phyloP scores from a whole-genome alignment of 2,888 invertebrate genomes.

The Philopedon plagiatum region DNA sequence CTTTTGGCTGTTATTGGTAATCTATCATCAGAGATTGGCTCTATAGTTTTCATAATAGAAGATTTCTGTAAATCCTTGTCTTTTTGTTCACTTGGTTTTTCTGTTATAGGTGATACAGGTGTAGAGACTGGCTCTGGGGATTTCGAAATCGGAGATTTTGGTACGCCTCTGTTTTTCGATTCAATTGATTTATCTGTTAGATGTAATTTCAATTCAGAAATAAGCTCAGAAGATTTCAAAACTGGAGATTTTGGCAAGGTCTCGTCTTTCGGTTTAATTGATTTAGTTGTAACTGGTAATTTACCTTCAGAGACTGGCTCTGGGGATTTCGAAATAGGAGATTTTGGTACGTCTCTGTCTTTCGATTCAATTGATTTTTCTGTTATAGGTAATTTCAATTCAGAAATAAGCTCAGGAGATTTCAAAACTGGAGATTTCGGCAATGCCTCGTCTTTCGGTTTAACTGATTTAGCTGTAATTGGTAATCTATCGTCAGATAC shows the following conservation, averaged over 20 bases:
- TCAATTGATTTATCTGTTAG: neutral
- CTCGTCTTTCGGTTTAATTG: neutral
- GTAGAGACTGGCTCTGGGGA: neutral
- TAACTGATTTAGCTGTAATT: neutral
- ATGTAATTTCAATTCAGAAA: neutral
- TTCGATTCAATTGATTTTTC: neutral
- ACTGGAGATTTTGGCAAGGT: neutral
- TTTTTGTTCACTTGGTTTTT: neutral
- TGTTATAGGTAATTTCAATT: neutral
- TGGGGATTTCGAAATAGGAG: slow-evolving; percentile 30
- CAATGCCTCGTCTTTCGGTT: neutral
- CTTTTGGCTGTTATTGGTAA: neutral
- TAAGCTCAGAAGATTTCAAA: neutral
- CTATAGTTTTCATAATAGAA: slow-evolving; percentile 3
- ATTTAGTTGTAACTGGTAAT: neutral
- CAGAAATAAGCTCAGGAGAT: neutral
- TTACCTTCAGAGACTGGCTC: neutral
- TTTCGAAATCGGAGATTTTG: neutral
- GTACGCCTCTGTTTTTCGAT: neutral
- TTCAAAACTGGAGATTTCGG: slow-evolving; percentile 11
- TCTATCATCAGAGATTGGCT: neutral
- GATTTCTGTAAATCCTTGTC: neutral
- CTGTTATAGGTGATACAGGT: neutral
- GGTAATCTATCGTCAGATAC: neutral
- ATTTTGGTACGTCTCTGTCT: slow-evolving; percentile 7